Conservation (phyloP, 1,140 invertebrate genomes). For the Trichonephila inaurata region DNA sequence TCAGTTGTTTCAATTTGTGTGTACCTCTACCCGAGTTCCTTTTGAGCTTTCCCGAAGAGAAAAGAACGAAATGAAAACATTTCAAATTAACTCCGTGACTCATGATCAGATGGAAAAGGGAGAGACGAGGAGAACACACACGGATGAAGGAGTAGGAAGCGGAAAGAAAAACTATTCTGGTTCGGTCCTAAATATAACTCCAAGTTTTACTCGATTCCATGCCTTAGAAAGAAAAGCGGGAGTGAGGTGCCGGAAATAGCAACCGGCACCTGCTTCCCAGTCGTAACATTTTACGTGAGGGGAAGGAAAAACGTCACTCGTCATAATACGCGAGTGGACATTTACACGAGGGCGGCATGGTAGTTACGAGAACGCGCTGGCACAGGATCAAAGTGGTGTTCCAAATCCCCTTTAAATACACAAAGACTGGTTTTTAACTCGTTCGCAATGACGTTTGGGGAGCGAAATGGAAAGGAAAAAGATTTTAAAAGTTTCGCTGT, state of each 20-base stretch:
- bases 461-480: neutral
- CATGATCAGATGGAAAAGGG: neutral
- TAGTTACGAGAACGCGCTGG: neutral
- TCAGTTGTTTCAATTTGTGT: neutral
- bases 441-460: neutral
- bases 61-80: neutral
- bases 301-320: neutral
- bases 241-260: conserved; percentile 5
- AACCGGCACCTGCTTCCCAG: conserved; percentile 21
- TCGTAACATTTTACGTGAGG: conserved; percentile 26
- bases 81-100: neutral
- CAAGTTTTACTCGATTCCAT: conserved; percentile 35
- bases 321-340: neutral
- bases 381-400: neutral
- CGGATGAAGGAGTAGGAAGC: neutral
- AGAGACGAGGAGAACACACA: neutral
- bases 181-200: neutral
- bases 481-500: neutral
- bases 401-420: conserved; percentile 18
- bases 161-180: conserved; percentile 19
- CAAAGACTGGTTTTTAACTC: neutral
- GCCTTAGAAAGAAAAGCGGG: conserved; percentile 48
- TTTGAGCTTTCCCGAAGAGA: neutral
- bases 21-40: neutral
- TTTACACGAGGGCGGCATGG: neutral